Evolutionary conservation across 1,140 invertebrate genomes (phyloP).

Genomic region (Ips nitidus): DNA sequence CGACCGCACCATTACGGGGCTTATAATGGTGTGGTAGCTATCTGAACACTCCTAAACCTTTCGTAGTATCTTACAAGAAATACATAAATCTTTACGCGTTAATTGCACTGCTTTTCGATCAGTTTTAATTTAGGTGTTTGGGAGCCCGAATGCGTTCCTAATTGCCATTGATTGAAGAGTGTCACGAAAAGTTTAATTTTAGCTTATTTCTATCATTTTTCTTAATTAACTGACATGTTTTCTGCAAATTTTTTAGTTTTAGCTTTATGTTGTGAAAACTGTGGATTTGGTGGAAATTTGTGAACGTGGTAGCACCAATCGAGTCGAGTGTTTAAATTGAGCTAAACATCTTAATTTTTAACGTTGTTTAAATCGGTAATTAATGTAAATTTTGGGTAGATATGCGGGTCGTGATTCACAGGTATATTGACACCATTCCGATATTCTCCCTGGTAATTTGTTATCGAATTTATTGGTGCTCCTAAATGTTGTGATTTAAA

Average conservation of each 20-base stretch:
- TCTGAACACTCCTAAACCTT: constrained; percentile 25
- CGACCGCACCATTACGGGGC: constrained; percentile 12
- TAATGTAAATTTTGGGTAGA: constrained; percentile 27
- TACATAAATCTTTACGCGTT: constrained; percentile 26
- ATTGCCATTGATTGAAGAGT: background rate
- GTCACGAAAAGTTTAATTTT: too few species aligned
- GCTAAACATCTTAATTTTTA: constrained; percentile 25
- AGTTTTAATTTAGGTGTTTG: constrained; percentile 11
- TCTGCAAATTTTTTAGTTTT: too few species aligned
- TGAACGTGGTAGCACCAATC: too few species aligned
- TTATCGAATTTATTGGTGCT: constrained; percentile 8
- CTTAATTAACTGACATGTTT: too few species aligned
- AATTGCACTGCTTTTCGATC: constrained; percentile 7
- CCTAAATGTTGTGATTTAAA: too few species aligned
- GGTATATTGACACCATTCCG: background rate
- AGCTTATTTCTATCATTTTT: too few species aligned
- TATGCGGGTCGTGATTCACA: constrained; percentile 18
- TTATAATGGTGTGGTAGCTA: constrained; percentile 28
- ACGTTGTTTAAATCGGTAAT: constrained; percentile 24
- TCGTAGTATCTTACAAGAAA: constrained; percentile 21
- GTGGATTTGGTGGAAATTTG: too few species aligned
- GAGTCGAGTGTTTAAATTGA: constrained; percentile 19
- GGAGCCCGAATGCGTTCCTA: background rate
- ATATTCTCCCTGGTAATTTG: constrained; percentile 9
- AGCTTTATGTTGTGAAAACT: too few species aligned